phyloP scores from a whole-genome alignment of 2,797 vertebrate species.

The Lerista edwardsae region DNA sequence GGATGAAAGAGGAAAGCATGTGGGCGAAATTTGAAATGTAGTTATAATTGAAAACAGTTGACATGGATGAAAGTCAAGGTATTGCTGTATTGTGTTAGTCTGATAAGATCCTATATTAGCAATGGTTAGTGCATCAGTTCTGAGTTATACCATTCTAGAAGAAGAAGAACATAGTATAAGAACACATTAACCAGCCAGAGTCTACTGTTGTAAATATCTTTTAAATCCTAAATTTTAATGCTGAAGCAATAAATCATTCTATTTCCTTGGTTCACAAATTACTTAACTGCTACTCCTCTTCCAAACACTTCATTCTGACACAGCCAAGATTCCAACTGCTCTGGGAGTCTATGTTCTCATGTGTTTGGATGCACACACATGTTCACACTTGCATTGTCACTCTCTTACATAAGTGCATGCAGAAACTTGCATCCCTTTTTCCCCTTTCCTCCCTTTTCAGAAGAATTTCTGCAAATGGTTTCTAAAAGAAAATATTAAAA shows the following conservation, averaged over 20 bases:
- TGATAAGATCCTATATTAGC: background rate
- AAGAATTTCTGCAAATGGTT: background rate
- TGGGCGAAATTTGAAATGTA: too few relatives aligned
- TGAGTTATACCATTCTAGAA: background rate
- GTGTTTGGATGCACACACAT: background rate
- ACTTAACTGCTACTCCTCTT: background rate
- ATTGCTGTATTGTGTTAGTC: background rate
- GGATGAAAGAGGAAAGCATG: too few relatives aligned
- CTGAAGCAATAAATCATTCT: background rate
- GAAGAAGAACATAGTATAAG: background rate
- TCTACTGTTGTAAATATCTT: background rate
- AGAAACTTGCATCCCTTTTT: background rate
- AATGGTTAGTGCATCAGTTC: background rate
- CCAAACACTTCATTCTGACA: background rate
- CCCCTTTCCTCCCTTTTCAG: background rate
- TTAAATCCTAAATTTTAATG: background rate
- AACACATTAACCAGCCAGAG: background rate
- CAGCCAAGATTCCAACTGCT: background rate
- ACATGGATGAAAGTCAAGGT: too few relatives aligned
- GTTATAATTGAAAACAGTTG: too few relatives aligned
- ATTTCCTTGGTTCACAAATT: background rate
- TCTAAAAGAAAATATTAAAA: background rate
- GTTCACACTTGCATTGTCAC: background rate
- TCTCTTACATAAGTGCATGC: background rate
- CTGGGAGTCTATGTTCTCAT: background rate